phyloP scores from a whole-genome alignment of 2,113 vertebrate genomes.

The Chionis minor region DNA sequence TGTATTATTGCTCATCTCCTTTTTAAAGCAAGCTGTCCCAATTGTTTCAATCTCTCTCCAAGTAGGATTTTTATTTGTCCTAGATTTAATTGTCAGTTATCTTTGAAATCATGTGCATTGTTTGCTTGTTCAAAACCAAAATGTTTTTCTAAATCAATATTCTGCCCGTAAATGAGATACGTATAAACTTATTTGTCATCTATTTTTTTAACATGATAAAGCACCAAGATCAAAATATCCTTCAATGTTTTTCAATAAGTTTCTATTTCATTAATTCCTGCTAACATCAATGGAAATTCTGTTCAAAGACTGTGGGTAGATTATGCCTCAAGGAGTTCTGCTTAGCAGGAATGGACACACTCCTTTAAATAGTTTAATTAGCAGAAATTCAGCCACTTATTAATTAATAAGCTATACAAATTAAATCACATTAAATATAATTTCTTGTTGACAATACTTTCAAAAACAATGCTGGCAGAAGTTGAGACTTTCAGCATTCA shows the following conservation, averaged over 20 bases:
- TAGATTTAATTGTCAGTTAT: neutral
- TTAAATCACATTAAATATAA: neutral
- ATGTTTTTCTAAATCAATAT: neutral
- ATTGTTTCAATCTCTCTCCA: neutral
- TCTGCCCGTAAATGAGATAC: neutral
- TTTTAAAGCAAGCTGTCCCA: neutral
- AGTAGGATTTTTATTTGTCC: neutral
- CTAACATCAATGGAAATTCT: neutral
- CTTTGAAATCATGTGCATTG: neutral
- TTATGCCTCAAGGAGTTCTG: neutral
- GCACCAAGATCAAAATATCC: neutral
- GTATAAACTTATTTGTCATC: neutral
- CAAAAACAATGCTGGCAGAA: neutral
- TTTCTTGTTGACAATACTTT: neutral
- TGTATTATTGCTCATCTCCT: neutral
- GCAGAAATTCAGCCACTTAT: neutral
- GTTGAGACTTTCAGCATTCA: neutral
- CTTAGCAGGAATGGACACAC: neutral
- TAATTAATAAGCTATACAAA: neutral
- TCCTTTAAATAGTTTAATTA: neutral
- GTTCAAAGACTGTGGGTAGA: neutral
- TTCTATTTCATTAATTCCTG: neutral
- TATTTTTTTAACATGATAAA: neutral
- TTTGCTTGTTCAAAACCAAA: neutral
- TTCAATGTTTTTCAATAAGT: neutral